Percentiles rank a stretch among this genome's conserved stretches.
These are phyloP conservation scores for Pitangus sulphuratus DNA, from an alignment of 2,797 vertebrate species.

Conservation along the genomic window DNA sequence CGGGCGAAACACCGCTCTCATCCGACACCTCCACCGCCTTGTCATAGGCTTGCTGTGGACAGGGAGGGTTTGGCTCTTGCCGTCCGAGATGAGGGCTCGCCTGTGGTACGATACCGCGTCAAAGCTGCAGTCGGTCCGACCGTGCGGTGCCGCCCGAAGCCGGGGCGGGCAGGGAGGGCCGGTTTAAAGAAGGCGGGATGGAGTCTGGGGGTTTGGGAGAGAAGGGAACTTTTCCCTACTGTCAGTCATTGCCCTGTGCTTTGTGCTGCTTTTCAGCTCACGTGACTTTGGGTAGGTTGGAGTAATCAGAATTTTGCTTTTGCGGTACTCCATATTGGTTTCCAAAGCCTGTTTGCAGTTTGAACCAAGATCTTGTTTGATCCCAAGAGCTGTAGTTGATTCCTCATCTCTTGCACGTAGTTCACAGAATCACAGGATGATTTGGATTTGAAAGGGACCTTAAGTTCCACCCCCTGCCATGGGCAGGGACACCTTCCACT, in stretches of 20 bases:
- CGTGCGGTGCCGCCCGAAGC: not conserved
- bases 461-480: not conserved
- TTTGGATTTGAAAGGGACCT: not conserved
- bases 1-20: fast-evolving
- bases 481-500: not conserved
- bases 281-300: not conserved
- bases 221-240: fast-evolving
- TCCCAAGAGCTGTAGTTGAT: not conserved
- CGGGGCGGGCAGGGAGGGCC: too few relatives aligned
- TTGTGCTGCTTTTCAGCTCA: not conserved
- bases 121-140: fast-evolving
- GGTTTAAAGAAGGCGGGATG: not conserved
- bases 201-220: too few relatives aligned
- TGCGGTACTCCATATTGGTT: fast-evolving
- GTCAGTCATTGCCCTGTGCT: not conserved
- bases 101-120: fast-evolving
- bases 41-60: fast-evolving
- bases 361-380: not conserved
- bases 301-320: not conserved
- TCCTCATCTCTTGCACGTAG: fast-evolving
- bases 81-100: too few relatives aligned
- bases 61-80: not conserved
- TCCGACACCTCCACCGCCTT: fast-evolving
- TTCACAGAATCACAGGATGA: not conserved
- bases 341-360: not conserved